phyloP scores from a whole-genome alignment of 2,888 invertebrate genomes.

The Psococerastis gibbosa region DNA sequence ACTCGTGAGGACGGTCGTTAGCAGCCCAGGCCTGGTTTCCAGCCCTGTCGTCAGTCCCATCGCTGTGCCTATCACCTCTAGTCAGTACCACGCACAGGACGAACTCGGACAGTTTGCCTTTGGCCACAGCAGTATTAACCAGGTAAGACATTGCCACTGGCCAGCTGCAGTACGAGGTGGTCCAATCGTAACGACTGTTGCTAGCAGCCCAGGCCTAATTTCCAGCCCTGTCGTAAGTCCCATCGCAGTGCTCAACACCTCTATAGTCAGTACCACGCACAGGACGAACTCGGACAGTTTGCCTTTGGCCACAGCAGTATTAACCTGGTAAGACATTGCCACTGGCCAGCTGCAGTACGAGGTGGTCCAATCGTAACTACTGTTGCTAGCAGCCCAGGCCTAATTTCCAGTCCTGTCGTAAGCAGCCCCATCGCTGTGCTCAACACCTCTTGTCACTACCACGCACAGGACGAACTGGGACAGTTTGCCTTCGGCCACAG shows the following conservation, averaged over 20 bases:
- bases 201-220: no score
- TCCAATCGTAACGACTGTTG: no score
- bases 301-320: conserved; percentile 19
- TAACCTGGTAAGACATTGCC: conserved; percentile 16
- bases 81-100: conserved; percentile 19
- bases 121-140: conserved; percentile 19
- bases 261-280: conserved; percentile 17
- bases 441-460: conserved; percentile 16
- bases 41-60: conserved; percentile 10
- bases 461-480: conserved; percentile 19
- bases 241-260: conserved; percentile 11
- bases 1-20: no score
- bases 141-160: conserved; percentile 15
- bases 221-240: conserved; percentile 10
- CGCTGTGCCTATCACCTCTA: conserved; percentile 11
- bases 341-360: no score
- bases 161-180: no score
- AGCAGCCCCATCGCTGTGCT: conserved; percentile 11
- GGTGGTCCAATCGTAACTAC: no score
- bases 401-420: no score
- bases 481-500: conserved; percentile 20
- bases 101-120: conserved; percentile 19
- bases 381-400: no score
- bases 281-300: conserved; percentile 19
- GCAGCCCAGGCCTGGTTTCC: no score